A percentile compares a stretch with the other conserved stretches of the same genome.
Conservation (phyloP, 2,113 vertebrate species). For the Callipepla californica region DNA sequence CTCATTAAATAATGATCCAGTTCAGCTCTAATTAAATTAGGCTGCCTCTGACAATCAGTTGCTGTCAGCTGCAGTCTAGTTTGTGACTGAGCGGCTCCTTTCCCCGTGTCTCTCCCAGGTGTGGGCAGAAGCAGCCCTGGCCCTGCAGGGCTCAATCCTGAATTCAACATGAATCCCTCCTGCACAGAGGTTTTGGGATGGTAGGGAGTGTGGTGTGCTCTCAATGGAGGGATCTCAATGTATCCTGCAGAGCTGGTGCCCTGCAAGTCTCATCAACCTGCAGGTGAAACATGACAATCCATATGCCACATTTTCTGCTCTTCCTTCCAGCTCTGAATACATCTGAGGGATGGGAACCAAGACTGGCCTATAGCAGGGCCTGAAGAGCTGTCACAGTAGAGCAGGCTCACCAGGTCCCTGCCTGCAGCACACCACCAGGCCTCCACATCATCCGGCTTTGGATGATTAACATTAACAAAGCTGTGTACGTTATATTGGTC, state of each 20-base stretch:
- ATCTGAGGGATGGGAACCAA: neutral
- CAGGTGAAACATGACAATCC: neutral
- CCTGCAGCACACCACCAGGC: neutral
- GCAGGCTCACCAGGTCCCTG: neutral
- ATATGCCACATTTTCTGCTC: neutral
- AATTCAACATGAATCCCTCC: neutral
- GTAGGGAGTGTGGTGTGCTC: neutral
- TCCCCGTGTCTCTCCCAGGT: neutral
- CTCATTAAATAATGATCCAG: constrained; percentile 76
- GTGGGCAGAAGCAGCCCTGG: neutral
- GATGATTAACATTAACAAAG: neutral
- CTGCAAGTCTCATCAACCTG: neutral
- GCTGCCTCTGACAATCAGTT: constrained; percentile 66
- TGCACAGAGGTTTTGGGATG: rapidly evolving
- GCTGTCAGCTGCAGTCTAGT: constrained; percentile 20
- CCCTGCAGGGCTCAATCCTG: neutral
- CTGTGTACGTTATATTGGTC: neutral
- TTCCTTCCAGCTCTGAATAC: neutral
- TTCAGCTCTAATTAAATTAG: constrained; percentile 76
- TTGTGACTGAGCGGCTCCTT: constrained; percentile 17
- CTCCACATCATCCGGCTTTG: neutral
- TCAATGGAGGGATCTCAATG: neutral
- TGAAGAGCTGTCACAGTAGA: neutral
- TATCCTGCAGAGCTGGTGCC: neutral
- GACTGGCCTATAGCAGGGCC: neutral